Percentiles rank a stretch among this genome's conserved stretches.
Evolutionary conservation across 2,797 vertebrate species (phyloP).

Genomic region (Liparis tanakae): DNA sequence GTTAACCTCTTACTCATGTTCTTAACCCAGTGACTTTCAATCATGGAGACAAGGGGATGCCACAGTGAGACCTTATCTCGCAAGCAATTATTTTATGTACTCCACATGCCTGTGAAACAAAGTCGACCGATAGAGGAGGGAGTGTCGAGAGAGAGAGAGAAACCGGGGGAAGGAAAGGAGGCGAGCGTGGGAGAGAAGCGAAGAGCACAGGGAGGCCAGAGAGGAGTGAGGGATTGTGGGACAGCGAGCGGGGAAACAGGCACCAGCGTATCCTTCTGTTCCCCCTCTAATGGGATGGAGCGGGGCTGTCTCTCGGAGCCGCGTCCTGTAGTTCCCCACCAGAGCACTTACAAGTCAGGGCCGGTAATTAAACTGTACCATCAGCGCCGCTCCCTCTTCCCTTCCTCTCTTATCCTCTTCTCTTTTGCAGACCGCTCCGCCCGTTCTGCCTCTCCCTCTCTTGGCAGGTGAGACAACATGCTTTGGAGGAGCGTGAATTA

Average conservation of each 20-base stretch:
- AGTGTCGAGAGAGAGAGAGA: neutral
- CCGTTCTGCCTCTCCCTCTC: constrained; percentile 44
- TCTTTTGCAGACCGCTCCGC: constrained; percentile 21
- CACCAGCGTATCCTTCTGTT: constrained; percentile 75
- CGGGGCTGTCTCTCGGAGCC: constrained; percentile 81
- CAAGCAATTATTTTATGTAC: constrained; percentile 74
- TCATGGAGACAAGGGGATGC: constrained; percentile 68
- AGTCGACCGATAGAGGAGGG: constrained; percentile 42
- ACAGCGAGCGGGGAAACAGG: constrained; percentile 63
- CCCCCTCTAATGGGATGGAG: constrained; percentile 84
- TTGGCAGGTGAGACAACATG: constrained; percentile 83
- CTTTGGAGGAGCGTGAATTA: constrained; percentile 78
- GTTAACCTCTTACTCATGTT: constrained; percentile 82
- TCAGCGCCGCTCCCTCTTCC: constrained; percentile 53
- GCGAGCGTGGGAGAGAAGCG: constrained; percentile 21
- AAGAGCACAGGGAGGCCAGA: constrained; percentile 28
- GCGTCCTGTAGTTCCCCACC: constrained; percentile 82
- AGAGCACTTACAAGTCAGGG: constrained; percentile 84
- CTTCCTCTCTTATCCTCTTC: constrained; percentile 43
- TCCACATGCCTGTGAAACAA: constrained; percentile 65
- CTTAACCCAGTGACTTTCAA: constrained; percentile 81
- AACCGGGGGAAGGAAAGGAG: constrained; percentile 33
- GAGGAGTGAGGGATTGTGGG: constrained; percentile 63
- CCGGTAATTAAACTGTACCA: constrained; percentile 87
- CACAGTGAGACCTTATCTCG: constrained; percentile 49